Base-by-base conservation (phyloP, 1,140 invertebrate species). In the Proctacanthus coquilletti region DNA sequence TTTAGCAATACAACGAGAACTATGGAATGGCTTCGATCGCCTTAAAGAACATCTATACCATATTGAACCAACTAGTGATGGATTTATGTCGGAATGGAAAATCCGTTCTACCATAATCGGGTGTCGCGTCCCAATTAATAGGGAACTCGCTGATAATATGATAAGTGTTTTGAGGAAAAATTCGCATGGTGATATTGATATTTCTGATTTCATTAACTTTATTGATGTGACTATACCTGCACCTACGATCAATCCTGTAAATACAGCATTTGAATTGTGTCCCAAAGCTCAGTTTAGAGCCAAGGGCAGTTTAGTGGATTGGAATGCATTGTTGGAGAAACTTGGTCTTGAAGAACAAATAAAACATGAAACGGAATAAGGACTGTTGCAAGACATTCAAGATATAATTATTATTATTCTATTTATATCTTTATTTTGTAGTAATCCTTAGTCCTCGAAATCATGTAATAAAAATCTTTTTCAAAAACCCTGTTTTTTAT, bases 11-110 rank as follows among this genome's bases (percentile, higher is more conserved):
- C 70, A 72, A n/a, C 67, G 76, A 3, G 61, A 64, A 3, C 48
- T 82, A 1, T 84, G 78, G 75, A 68, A 78, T 45, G 72, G 77
- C 34, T 60, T 75, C 5, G 70, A 71, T 5, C 64, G 77, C 4
- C 47, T 84, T 0, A 55, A 63, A 25, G 77, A 81, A 49, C 70
- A 74, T 40, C 64, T 85, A 20, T 44, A 64, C 20, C 69, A 76
- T 44, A 65, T 70, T 8, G 80, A 84, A 49, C 63, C 66, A 20
- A 40, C 53, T 0, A 65, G 61, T 42, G 62, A 53, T 8, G 76
- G 76, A 25, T 68, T 62, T 23, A 49, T 84, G 11, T 38, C 60
- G 1, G 60, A 61, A 14, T 48, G 67, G 5, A 62, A 70, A 14
- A 45, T 81, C 8, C 68, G 77, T 10, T 71, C 70, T 31, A 60